Evolutionary conservation across 1,140 invertebrate species (phyloP), one percentile per base, ranked within the genome.

Genomic region (Akabosia matsudoensis): DNA sequence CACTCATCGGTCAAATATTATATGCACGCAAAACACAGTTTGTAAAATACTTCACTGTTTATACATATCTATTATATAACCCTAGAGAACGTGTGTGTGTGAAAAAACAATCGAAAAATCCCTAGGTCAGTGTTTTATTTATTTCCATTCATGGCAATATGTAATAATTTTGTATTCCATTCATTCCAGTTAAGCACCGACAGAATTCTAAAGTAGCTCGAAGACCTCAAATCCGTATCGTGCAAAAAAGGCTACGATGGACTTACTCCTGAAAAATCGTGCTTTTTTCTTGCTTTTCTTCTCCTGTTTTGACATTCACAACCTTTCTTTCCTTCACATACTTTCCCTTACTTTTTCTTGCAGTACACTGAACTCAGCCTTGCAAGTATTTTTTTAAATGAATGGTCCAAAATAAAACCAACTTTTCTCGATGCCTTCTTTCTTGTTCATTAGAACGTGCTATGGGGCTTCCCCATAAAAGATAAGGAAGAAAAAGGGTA

Each of bases 131-230:
- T 67, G n/a, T 14, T 22, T 61, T 14, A 14, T 14, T 61, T 22
- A n/a, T n/a, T 61, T 22, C n/a, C 13, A 22, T 61, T n/a, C 24
- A 24, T 22, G n/a, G 37, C n/a, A 56, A 16, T 67, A 30, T 30
- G 31, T 30, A 10, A 22, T 67, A 67, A 67, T 31, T 30, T 7
- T 30, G 61, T 67, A 67, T 31, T 67, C 61, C 61, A 67, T 31
- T 28, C 61, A 67, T 30, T 67, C 24, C 22, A 67, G 26, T 67
- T 67, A 30, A 30, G 61, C 61, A 67, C 61, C 31, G 61, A 30
- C 61, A 67, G 61, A 67, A 67, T 67, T 67, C 61, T n/a, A 2
- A 67, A 67, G 61, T 67, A 31, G 54, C 54, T 61, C n/a, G n/a
- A n/a, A n/a, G n/a, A n/a, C n/a, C n/a, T 51, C n/a, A n/a, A n/a